Evolutionary conservation across 2,888 invertebrate species (phyloP).

Genomic region (Saturnia japonica): DNA sequence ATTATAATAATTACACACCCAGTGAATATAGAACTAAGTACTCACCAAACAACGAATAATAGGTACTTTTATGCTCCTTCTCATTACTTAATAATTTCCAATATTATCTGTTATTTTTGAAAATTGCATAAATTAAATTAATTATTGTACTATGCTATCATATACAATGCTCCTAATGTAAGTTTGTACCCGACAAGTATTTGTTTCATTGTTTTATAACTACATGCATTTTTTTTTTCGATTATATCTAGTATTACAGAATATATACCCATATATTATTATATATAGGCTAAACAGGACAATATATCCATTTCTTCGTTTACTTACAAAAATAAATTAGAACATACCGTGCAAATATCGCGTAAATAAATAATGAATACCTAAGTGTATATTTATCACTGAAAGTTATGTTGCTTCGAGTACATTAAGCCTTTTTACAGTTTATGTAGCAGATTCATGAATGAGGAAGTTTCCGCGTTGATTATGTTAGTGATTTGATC

Average conservation of each 20-base stretch:
- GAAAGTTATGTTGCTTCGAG: constrained; percentile 47
- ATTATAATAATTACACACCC: background rate
- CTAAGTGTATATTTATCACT: constrained; percentile 55
- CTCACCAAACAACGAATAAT: constrained; percentile 11
- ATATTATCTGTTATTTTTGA: constrained; percentile 5
- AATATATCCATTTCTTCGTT: constrained; percentile 26
- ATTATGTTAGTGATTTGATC: constrained; percentile 50
- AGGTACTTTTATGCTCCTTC: background rate
- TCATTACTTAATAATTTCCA: background rate
- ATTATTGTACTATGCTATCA: constrained; percentile 39
- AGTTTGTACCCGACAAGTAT: constrained; percentile 34
- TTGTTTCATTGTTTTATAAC: constrained; percentile 8
- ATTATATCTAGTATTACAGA: background rate
- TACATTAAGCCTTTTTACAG: constrained; percentile 25
- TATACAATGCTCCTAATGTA: constrained; percentile 50
- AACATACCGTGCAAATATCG: constrained; percentile 38
- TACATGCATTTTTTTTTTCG: background rate
- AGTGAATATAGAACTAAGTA: constrained; percentile 1
- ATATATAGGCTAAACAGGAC: background rate
- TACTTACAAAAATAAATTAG: constrained; percentile 44
- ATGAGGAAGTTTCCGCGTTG: constrained; percentile 37
- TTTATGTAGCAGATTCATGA: constrained; percentile 22
- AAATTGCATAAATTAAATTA: constrained; percentile 28
- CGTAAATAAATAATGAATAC: constrained; percentile 71
- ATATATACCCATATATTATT: no score